These are phyloP conservation scores for Gambelia wislizenii DNA, from an alignment of 2,797 vertebrate species.

Conservation along the genomic window DNA sequence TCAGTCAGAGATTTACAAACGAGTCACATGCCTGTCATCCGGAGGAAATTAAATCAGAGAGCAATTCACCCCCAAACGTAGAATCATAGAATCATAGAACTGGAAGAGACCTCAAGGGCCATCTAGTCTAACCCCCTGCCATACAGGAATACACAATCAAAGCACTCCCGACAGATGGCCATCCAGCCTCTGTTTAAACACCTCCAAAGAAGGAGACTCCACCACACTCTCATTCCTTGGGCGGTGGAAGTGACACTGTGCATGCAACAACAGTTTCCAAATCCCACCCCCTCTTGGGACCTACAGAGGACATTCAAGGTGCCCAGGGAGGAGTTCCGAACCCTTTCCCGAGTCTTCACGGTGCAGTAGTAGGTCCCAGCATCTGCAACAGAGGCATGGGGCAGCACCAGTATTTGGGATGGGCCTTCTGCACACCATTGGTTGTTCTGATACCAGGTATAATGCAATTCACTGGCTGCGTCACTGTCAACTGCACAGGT, in stretches of 20 bases:
- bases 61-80: not conserved
- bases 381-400: not conserved
- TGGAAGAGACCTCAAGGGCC: no score
- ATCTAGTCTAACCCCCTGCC: no score
- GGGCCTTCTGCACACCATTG: slow-evolving; percentile 8
- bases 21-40: no score
- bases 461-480: slow-evolving; percentile 24
- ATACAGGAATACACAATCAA: no score
- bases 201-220: no score
- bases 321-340: slow-evolving; percentile 64
- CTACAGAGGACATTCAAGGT: slow-evolving; percentile 76
- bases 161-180: no score
- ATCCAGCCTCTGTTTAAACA: no score
- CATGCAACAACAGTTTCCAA: not conserved
- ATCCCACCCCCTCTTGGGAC: slow-evolving; percentile 39
- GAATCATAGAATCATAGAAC: no score
- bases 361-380: slow-evolving; percentile 72
- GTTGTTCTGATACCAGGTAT: slow-evolving; percentile 76
- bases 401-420: slow-evolving; percentile 33
- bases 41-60: no score
- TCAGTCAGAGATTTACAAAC: no score
- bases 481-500: slow-evolving; percentile 62
- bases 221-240: not conserved
- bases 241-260: fast-evolving
- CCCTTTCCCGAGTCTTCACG: fast-evolving